These are phyloP conservation scores for Belonocnema kinseyi DNA, from an alignment of 1,140 invertebrate species.

Conservation along the genomic window DNA sequence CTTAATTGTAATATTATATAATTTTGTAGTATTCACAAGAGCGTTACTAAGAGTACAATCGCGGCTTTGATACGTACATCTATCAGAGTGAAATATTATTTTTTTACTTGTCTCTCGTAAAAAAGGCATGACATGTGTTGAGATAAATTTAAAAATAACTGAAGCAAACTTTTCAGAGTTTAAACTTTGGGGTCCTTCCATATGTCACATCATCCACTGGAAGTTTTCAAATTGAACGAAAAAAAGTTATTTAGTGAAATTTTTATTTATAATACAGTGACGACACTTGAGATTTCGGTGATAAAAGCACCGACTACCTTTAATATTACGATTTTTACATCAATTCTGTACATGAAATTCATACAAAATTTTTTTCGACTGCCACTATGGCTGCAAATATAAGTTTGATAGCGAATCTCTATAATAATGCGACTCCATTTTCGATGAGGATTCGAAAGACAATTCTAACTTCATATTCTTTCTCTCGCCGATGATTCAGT, in stretches of 20 bases:
- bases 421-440: no score
- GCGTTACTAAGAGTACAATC: background rate
- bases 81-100: background rate
- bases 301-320: background rate
- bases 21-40: background rate
- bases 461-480: no score
- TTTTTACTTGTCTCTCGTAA: background rate
- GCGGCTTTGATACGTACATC: background rate
- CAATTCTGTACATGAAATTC: background rate
- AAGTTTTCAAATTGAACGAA: background rate
- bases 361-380: background rate
- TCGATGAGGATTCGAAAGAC: no score
- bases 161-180: no score
- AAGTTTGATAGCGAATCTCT: no score
- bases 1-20: background rate
- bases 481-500: no score
- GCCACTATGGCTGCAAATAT: constrained; percentile 4
- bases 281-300: no score
- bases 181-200: background rate
- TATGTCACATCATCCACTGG: background rate
- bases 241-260: background rate
- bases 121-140: background rate
- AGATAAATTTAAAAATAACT: background rate
- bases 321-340: background rate
- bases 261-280: constrained; percentile 9